These are phyloP conservation scores for Cheilinus undulatus DNA, from an alignment of 2,113 vertebrate species.

Conservation along the genomic window DNA sequence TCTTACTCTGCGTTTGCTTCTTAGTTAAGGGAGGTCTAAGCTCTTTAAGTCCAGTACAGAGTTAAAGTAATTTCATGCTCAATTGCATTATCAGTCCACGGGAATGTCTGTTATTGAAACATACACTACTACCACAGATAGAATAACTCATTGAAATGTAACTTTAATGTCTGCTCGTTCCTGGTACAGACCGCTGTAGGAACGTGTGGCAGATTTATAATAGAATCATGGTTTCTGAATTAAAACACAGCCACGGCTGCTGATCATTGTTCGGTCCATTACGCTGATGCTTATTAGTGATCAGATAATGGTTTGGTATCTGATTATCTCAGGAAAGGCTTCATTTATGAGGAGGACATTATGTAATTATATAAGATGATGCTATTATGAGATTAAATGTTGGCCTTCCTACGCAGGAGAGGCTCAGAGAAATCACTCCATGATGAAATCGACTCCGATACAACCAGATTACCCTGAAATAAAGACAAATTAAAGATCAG, in stretches of 20 bases:
- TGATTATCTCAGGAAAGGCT: conserved; percentile 1
- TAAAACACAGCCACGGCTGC: neutral
- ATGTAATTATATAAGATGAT: neutral
- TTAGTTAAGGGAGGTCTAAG: too few species aligned
- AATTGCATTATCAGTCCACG: conserved; percentile 54
- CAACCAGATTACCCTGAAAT: neutral
- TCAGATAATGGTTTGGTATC: neutral
- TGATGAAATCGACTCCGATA: neutral
- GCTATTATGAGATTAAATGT: neutral
- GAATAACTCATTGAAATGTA: too few species aligned
- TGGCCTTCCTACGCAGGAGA: neutral
- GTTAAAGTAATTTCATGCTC: too few species aligned
- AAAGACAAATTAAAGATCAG: neutral
- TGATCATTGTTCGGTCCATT: conserved; percentile 7
- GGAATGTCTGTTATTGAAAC: conserved; percentile 9
- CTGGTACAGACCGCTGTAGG: too few species aligned
- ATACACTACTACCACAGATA: conserved; percentile 21
- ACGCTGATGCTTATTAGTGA: neutral
- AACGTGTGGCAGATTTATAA: neutral
- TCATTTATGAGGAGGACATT: neutral
- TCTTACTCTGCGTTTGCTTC: too few species aligned
- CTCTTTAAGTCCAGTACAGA: too few species aligned
- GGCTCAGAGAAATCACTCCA: neutral
- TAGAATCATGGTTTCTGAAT: neutral
- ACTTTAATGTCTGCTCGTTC: too few species aligned